Percentiles rank a stretch among this genome's conserved stretches.
Conservation (phyloP, 2,113 vertebrate genomes). For the Brachyistius frenatus region DNA sequence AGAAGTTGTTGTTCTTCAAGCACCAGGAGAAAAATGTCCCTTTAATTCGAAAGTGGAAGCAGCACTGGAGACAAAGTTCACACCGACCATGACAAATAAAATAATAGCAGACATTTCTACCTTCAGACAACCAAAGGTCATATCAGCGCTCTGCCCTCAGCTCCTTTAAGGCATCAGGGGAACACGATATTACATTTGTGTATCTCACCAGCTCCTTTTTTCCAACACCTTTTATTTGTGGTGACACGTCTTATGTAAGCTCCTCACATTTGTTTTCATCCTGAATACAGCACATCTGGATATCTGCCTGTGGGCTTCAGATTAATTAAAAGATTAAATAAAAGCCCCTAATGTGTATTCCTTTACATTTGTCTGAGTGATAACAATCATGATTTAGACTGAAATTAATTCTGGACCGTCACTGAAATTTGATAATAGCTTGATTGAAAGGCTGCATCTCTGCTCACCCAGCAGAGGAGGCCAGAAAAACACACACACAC, state of each 20-base stretch:
- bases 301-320: conserved; percentile 17
- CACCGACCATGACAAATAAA: conserved; percentile 9
- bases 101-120: conserved; percentile 11
- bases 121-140: conserved; percentile 21
- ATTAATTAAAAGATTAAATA: conserved; percentile 51
- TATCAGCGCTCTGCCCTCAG: conserved; percentile 4
- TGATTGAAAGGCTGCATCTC: conserved; percentile 49
- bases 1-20: no score
- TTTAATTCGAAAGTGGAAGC: background rate
- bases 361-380: conserved; percentile 38
- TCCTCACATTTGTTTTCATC: conserved; percentile 39
- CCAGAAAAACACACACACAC: conserved; percentile 10
- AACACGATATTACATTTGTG: conserved; percentile 16
- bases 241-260: conserved; percentile 17
- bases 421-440: conserved; percentile 51
- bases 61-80: background rate
- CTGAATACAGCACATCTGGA: conserved; percentile 52
- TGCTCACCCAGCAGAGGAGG: conserved; percentile 38
- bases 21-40: no score
- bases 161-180: conserved; percentile 14
- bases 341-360: conserved; percentile 32
- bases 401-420: conserved; percentile 28
- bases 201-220: background rate
- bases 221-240: background rate
- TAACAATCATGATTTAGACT: conserved; percentile 30